phyloP scores from a whole-genome alignment of 2,797 vertebrate genomes.

The Orestias chungarensis region DNA sequence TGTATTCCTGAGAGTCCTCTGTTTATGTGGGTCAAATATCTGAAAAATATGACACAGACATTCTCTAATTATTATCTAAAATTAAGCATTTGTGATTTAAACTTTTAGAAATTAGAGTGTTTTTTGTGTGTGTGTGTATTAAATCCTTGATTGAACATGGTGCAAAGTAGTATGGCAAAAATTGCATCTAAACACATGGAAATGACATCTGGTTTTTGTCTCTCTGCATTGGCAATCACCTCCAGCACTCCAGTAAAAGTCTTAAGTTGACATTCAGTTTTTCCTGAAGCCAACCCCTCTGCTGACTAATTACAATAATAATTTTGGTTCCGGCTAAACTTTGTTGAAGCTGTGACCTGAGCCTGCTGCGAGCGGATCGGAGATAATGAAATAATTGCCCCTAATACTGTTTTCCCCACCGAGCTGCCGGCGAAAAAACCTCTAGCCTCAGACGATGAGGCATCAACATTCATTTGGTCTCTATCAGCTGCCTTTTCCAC shows the following conservation, averaged over 20 bases:
- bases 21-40: too few relatives aligned
- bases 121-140: too few relatives aligned
- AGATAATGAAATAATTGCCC: slow-evolving; percentile 76
- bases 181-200: slow-evolving; percentile 6
- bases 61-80: background rate
- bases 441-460: slow-evolving; percentile 54
- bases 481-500: slow-evolving; percentile 56
- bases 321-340: slow-evolving; percentile 73
- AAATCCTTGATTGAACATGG: slow-evolving; percentile 19
- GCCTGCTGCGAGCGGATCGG: slow-evolving; percentile 54
- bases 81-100: background rate
- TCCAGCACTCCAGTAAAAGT: slow-evolving; percentile 56
- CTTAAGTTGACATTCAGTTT: slow-evolving; percentile 63
- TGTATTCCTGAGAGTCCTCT: too few relatives aligned
- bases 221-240: slow-evolving; percentile 37
- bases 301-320: slow-evolving; percentile 76
- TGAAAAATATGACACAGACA: too few relatives aligned
- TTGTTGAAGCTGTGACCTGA: slow-evolving; percentile 45
- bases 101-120: slow-evolving; percentile 12
- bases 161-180: slow-evolving; percentile 25
- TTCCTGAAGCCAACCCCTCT: slow-evolving; percentile 59
- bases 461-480: slow-evolving; percentile 59
- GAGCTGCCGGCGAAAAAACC: slow-evolving; percentile 43
- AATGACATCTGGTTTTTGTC: slow-evolving; percentile 19
- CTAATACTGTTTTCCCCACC: slow-evolving; percentile 44